Evolutionary conservation across 2,888 invertebrate genomes (phyloP), one percentile per base, ranked within the genome.

Genomic region (Phytoseiulus persimilis): DNA sequence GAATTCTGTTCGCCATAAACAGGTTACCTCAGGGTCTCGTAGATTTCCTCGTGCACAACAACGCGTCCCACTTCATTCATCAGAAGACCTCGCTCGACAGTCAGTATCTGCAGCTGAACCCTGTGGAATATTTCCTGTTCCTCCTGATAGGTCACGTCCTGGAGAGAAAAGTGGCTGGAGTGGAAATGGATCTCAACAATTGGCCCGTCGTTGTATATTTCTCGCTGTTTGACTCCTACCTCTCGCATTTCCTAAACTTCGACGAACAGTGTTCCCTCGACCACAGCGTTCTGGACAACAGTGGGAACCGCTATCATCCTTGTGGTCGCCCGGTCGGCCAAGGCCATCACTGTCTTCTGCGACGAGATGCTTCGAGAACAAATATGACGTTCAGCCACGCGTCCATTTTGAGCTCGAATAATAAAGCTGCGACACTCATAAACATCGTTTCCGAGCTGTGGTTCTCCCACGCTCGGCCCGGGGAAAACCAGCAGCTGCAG

Each of bases 401-500:
- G n/a, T 87, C 87, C n/a, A 39, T 87, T 11, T 14, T 87, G n/a
- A 87, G 31, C 32, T 87, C 87, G 6, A 87, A 45, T 31, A 87
- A 45, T 14, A 33, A 45, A 18, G 33, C 87, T 39, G 31, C 23
- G 1, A 87, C 87, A 14, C 87, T 87, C 31, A 87, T 87, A 33
- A 87, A 32, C 87, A 45, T 87, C 87, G 39, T 87, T 28, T 87
- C 87, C 23, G 87, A 87, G 87, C 39, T 87, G 5, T 87, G 87
- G 87, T 87, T 87, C 33, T 33, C 87, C 28, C 23, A 33, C 33
- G 28, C 87, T 33, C 32, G 45, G 9, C 32, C 39, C 32, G 87
- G 87, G 0, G 87, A 87, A 14, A 87, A 87, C 18, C 87, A 87
- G 87, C 87, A 87, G 87, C 87, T 87, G 87, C 87, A 87, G 31